Evolutionary conservation across 2,113 vertebrate genomes (phyloP), one percentile per base, ranked within the genome.

Genomic region (Ptychochromis oligacanthus): DNA sequence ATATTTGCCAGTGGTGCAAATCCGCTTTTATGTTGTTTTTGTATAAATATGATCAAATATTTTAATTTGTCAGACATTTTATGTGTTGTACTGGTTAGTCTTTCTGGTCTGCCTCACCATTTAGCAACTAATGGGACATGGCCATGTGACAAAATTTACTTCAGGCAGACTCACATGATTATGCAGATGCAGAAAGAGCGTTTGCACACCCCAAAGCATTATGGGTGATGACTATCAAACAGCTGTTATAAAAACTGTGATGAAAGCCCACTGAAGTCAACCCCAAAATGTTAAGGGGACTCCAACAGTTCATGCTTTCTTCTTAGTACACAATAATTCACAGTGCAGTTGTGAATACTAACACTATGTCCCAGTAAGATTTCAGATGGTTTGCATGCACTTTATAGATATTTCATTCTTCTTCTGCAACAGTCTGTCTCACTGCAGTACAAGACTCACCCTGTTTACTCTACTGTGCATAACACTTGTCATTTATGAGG

Each of bases 191-290:
- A 31, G 31, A 72, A 72, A 28, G 43, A 28, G 24, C 26, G 54
- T 54, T 72, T 72, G 46, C 26, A n/a, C 26, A 72, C 67, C 67
- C 67, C 31, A 72, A 54, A 54, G 46, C 67, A 34, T 72, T 72
- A 54, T 72, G 46, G 31, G 26, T 72, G 67, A 72, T 72, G 46
- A 54, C 67, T 72, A 54, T 46, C 67, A 72, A 54, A 18, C 1
- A 72, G 26, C 46, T 1, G 36, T 36, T 36, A 36, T 4, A 36
- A 36, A 36, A 2, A 36, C 36, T 36, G 11, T 72, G 26, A 9
- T 72, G 67, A 72, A 54, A 72, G 46, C 46, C 46, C 28, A 72
- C 26, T 52, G 43, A 54, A 72, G 26, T 72, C 2, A 14, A 72
- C 67, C 28, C 11, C 46, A 54, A 72, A 72, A 46, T 14, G 46